Base-by-base conservation (phyloP, 2,797 vertebrate species). In the Emys orbicularis region DNA sequence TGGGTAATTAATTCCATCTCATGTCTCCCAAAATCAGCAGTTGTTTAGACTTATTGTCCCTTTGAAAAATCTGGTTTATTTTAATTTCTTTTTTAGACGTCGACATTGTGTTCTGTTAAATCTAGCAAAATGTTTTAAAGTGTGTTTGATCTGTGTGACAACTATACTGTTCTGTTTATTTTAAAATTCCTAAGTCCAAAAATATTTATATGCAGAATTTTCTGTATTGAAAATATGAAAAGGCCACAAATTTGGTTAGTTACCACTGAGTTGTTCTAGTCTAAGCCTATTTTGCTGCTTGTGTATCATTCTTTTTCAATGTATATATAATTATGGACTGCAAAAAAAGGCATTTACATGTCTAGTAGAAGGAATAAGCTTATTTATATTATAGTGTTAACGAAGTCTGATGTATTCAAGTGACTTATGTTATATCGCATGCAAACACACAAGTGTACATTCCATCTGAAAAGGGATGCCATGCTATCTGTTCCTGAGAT, bases 301-400 rank as follows among this genome's bases (percentile, higher is more conserved):
- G 93, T 96, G 93, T 98, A 97, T 97, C 92, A 88, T 90, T 96
- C 93, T 96, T 97, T 95, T 97, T 96, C 94, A 92, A 97, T 99
- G 98, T 98, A 98, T 97, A 98, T 98, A 98, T 94, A 96, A 94
- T 91, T 93, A 97, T 93, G 97, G 98, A 98, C 96, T 98, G 97
- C 94, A 96, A 94, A 95, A 86, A 94, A 96, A 97, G 97, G 94
- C 95, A 90, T 97, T 97, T 96, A 97, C 96, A 95, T 98, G 96
- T 98, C 93, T 95, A 96, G 96, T 98, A 98, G 98, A 98, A 98
- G 98, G 96, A 98, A 98, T 98, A 97, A 96, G 95, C 97, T 97
- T 98, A 98, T 98, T 98, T 98, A 98, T 98, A 96, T 82, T 97
- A 90, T 95, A 97, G 95, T 96, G 91, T 97, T 86, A 95, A 96